Base-by-base conservation (phyloP, 2,113 vertebrate species). In the Xenopus laevis region DNA sequence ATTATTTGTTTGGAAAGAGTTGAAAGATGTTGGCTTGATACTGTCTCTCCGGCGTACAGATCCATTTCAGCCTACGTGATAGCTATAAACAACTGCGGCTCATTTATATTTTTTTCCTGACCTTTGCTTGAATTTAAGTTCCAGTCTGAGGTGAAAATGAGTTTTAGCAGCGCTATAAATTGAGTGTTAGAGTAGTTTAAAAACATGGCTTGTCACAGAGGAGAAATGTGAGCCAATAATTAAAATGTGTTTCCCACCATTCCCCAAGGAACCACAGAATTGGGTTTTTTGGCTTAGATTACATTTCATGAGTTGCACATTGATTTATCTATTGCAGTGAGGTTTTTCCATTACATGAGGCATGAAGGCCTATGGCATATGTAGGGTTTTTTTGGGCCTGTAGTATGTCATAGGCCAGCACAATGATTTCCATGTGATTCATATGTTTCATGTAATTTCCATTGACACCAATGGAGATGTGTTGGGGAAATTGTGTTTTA, bases 1-100 rank as follows among this genome's bases (percentile, higher is more conserved):
- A 47, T 58, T 74, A 74, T 61, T 74, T 74, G 72, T 67, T 74
- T 74, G 72, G 72, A 74, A 57, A 44, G 11, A 9, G 2, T 50
- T 20, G 1, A 59, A 44, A 59, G 10, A 55, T 23, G 18, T 33
- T 59, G 68, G 33, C 33, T 33, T 59, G 72, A 47, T 46, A 60
- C 33, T 50, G 53, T 60, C 52, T 67, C 64, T 7, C 10, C 15
- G 64, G 17, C 33, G 63, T 21, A n/a, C 17, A 63, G 50, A 17
- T 55, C 44, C 44, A 40, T 65, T 73, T 46, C 59, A 67, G 58
- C 46, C 27, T 67, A 67, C 59, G 40, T 50, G 57, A 60, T 67
- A 50, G 47, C 67, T 40, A 33, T 60, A 50, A 65, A 60, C 16
- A 46, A 60, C 20, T 55, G 55, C 30, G 46, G 64, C 53, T 58